These are phyloP conservation scores for Bedellia somnulentella DNA, from an alignment of 2,888 invertebrate genomes.

Conservation along the genomic window DNA sequence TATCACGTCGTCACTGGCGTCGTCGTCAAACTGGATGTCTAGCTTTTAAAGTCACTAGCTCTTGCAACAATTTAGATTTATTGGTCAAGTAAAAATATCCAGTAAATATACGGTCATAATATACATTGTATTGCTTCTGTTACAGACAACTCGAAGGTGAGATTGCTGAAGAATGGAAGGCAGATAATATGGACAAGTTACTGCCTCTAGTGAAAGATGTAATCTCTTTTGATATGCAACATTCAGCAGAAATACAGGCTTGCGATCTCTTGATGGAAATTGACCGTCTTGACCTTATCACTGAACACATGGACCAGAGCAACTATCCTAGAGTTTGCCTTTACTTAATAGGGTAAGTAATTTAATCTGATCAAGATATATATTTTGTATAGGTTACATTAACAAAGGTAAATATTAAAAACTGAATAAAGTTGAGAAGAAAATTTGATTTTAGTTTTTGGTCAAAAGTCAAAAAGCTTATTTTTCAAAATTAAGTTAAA, in stretches of 20 bases:
- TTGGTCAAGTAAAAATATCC: no score
- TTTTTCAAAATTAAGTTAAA: no score
- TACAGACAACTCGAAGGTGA: constrained; percentile 83
- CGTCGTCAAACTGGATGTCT: no score
- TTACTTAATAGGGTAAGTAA: constrained; percentile 72
- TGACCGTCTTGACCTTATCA: constrained; percentile 83
- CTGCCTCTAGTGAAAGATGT: constrained; percentile 83
- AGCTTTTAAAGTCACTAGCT: no score
- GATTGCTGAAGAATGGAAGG: constrained; percentile 84
- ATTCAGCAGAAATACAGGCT: constrained; percentile 98
- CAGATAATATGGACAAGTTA: constrained; percentile 61
- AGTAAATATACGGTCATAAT: no score
- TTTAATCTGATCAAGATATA: constrained; percentile 1
- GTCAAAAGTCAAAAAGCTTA: no score
- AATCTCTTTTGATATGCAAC: constrained; percentile 92
- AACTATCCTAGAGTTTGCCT: constrained; percentile 92
- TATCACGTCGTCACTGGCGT: no score
- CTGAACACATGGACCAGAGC: constrained; percentile 84
- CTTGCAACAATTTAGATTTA: no score
- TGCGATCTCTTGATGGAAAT: constrained; percentile 98
- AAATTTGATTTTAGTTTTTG: constrained; percentile 1
- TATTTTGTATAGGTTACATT: no score
- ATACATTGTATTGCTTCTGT: no score
- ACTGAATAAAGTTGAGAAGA: background rate
- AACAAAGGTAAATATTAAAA: no score